A percentile compares a stretch with the other conserved stretches of the same genome.
These are phyloP conservation scores for Keiferia lycopersicella DNA, from an alignment of 2,888 invertebrate species.

Conservation along the genomic window DNA sequence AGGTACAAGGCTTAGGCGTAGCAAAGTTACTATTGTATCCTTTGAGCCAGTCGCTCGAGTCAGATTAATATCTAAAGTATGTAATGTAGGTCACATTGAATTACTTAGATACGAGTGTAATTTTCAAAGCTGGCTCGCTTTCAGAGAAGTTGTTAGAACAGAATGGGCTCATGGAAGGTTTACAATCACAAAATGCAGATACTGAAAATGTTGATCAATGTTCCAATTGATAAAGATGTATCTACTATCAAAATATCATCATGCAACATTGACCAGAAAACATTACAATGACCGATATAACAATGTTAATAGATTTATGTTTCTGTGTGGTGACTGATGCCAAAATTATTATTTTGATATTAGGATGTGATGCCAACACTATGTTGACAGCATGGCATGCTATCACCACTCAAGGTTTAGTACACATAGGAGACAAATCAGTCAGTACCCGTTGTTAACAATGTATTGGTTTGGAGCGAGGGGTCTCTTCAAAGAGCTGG, in stretches of 20 bases:
- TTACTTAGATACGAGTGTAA: slow-evolving; percentile 4
- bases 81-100: slow-evolving; percentile 21
- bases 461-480: slow-evolving; percentile 20
- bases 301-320: slow-evolving; percentile 17
- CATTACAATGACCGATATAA: slow-evolving; percentile 17
- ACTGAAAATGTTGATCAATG: slow-evolving; percentile 9
- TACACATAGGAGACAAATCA: slow-evolving; percentile 5
- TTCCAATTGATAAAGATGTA: no score
- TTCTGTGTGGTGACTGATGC: slow-evolving; percentile 12
- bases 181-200: background rate
- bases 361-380: slow-evolving; percentile 27
- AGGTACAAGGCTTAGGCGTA: slow-evolving; percentile 2
- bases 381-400: slow-evolving; percentile 4
- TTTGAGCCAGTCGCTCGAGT: background rate
- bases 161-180: background rate
- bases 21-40: slow-evolving; percentile 18
- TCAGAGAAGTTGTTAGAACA: background rate
- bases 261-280: slow-evolving; percentile 17
- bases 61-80: slow-evolving; percentile 19
- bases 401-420: slow-evolving; percentile 16
- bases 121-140: slow-evolving; percentile 12
- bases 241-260: background rate
- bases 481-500: slow-evolving; percentile 7
- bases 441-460: slow-evolving; percentile 22
- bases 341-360: slow-evolving; percentile 28